A percentile compares a stretch with the other conserved stretches of the same genome.
These are phyloP conservation scores for Chloroclystis v-ata DNA, from an alignment of 2,888 invertebrate species.

Conservation along the genomic window DNA sequence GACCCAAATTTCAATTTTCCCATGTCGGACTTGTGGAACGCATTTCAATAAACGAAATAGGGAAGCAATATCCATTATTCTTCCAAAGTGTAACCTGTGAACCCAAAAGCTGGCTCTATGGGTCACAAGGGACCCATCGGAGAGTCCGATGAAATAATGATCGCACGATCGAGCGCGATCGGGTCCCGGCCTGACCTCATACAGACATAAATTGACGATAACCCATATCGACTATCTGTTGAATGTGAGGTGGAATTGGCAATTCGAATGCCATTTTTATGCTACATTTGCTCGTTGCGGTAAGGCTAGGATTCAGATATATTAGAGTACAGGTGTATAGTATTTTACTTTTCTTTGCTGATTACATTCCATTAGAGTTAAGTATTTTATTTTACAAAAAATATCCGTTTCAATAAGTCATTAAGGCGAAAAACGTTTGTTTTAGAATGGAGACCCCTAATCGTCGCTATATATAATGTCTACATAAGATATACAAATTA, in stretches of 20 bases:
- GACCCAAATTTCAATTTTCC: conserved; percentile 15
- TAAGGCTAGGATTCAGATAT: conserved; percentile 14
- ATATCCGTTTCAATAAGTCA: no score
- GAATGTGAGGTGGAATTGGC: conserved; percentile 40
- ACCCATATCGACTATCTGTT: conserved; percentile 56
- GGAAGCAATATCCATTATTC: conserved; percentile 38
- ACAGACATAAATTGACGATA: conserved; percentile 51
- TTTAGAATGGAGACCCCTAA: no score
- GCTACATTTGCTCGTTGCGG: conserved; percentile 19
- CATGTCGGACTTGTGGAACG: conserved; percentile 27
- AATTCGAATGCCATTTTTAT: conserved; percentile 25
- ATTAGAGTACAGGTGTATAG: not conserved
- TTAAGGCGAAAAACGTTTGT: no score
- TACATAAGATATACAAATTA: no score
- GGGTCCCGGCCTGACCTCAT: conserved; percentile 33
- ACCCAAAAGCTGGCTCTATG: conserved; percentile 47
- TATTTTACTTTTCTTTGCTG: no score
- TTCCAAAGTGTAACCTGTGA: conserved; percentile 40
- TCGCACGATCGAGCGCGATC: conserved; percentile 40
- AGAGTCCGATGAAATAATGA: conserved; percentile 63
- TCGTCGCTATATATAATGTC: no score
- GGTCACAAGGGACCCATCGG: conserved; percentile 52
- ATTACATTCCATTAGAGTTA: no score
- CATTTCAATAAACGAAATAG: conserved; percentile 43
- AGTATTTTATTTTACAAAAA: no score